Evolutionary conservation across 1,140 invertebrate genomes (phyloP), one percentile per base, ranked within the genome.

Genomic region (Tetramorium parvispinum): DNA sequence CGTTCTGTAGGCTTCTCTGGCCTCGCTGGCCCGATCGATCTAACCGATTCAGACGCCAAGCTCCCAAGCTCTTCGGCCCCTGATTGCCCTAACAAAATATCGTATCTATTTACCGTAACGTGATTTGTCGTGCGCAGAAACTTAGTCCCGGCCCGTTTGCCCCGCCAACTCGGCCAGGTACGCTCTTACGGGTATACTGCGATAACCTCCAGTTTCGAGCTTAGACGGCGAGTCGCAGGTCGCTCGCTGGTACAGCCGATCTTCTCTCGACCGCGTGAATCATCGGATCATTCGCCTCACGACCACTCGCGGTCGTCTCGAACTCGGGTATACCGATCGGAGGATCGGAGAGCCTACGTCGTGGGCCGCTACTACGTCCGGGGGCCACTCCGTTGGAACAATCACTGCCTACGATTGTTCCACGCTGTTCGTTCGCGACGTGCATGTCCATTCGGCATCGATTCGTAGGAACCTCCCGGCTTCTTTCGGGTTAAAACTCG

Each of bases 391-490:
- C 21, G 18, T 37, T 18, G n/a, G n/a, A 68, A 68, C 46, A 68
- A 68, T 81, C 46, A 70, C 21, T 55, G 32, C 0, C 32, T 37
- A 37, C 27, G 46, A 81, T 81, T 43, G 77, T 81, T 68, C 61
- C 46, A 53, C 27, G 3, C 21, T 5, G 13, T 66, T 10, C 27
- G 21, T 51, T 7, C 16, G 16, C 27, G 46, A 32, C 32, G 32
- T 32, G 21, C 75, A 68, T 65, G 24, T 81, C 51, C 32, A 27
- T 24, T 46, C 57, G 18, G 1, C 73, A 27, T 51, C 37, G 37
- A 61, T 63, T 63, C 76, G 43, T 1, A 63, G 49, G 32, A 0
- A 3, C 32, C 11, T 40, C 5, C 43, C 53, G 21, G 27, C 21
- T 4, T 18, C 13, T 6, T 53, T 51, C 49, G 18, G 8, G 11